Base-by-base conservation (phyloP, 2,797 vertebrate species). In the Cossypha polioptera region DNA sequence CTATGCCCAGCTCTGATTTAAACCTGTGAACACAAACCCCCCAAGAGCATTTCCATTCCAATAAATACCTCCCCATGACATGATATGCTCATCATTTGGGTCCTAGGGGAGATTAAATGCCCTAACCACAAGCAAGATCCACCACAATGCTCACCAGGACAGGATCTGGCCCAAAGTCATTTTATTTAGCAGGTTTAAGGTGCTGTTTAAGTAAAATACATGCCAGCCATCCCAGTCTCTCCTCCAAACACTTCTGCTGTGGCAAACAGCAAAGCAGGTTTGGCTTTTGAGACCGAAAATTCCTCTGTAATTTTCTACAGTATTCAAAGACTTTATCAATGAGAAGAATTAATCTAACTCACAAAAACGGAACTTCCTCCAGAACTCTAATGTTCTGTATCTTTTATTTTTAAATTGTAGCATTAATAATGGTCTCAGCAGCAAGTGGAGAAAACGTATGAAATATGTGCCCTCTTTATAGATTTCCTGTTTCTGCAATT, bases 61-160 rank as follows among this genome's bases (percentile, higher is more conserved):
- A 96, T 93, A 97, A 97, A 97, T 96, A 96, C 67, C 80, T 96
- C 88, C 77, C 66, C 33, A 10, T 91, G 96, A 96, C 88, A 94
- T 50, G 61, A 73, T 73, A 95, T 92, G 92, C 90, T 95, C 92
- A 96, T 67, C 76, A 61, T 57, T 40, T 38, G 45, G 55, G 66
- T 90, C 81, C 75, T 43, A 57, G 90, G 54, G 66, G 48, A 71
- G 18, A 53, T 62, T 82, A 90, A 94, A 95, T 43, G 74, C 76
- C 40, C 31, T n/a, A 29, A 9, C 83, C 50, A 40, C 31, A 63
- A 83, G 57, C 12, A 87, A 94, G 31, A 29, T 59, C 53, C 35
- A 59, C 29, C 26, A 50, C 22, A 82, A 29, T 0, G 1, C 38
- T 33, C 13, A 0, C 36, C 62, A 87, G 11, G 25, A 53, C 25